Evolutionary conservation across 2,888 invertebrate genomes (phyloP).

Genomic region (Monoplex corrugatus): DNA sequence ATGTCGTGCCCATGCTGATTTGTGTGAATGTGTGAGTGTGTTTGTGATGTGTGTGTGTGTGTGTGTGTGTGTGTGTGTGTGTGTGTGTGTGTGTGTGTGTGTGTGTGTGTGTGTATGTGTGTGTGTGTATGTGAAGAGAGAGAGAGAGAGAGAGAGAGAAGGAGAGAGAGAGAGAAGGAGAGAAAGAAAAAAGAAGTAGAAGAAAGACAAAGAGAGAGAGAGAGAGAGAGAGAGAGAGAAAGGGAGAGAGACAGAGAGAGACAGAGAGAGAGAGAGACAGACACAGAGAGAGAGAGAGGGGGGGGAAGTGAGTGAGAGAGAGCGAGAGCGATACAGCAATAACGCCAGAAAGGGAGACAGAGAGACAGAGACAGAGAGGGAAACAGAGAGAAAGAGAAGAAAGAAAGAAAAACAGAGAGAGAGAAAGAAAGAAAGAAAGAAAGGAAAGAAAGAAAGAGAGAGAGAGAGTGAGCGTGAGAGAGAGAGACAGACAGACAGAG

Average conservation of each 20-base stretch:
- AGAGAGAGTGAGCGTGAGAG: neutral
- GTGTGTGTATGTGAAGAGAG: neutral
- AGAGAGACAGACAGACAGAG: neutral
- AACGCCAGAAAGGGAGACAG: neutral
- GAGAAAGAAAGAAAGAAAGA: neutral
- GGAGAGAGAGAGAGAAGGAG: neutral
- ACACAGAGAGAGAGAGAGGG: neutral
- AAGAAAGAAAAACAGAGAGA: neutral
- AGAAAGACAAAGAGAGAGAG: neutral
- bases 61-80: slow-evolving; percentile 33
- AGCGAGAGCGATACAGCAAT: neutral
- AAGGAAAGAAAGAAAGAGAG: neutral
- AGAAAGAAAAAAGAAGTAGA: neutral
- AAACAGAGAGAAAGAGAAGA: slow-evolving; percentile 5
- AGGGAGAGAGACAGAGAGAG: neutral
- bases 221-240: slow-evolving; percentile 28
- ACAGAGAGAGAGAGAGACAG: neutral
- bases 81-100: slow-evolving; percentile 11
- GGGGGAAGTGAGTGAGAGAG: neutral
- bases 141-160: neutral
- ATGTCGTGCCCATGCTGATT: too few species aligned
- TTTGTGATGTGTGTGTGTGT: neutral
- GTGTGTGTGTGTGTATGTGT: slow-evolving; percentile 27
- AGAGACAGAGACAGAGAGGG: slow-evolving; percentile 18
- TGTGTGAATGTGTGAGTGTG: too few species aligned